Base-by-base conservation (phyloP, 2,888 invertebrate species). In the Eumerus sabulonum region DNA sequence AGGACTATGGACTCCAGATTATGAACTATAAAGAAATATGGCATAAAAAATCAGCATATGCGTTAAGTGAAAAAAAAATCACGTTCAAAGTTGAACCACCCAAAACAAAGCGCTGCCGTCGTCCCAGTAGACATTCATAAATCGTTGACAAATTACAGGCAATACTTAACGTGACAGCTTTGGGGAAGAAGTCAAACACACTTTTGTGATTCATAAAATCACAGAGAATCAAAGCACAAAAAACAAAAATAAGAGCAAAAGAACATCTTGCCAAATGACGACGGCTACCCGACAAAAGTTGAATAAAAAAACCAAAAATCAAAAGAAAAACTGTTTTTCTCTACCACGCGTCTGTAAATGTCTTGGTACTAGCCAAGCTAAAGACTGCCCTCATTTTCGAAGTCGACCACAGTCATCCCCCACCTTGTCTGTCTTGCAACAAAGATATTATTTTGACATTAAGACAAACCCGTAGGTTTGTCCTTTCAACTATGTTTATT, bases 171-270 rank as follows among this genome's bases (percentile, higher is more conserved):
- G 48, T 79, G 79, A 64, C 79, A 74, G 59, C 64, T 74, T 68
- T 64, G 68, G 63, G 68, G 70, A 56, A 79, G 66, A 79, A 79
- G 79, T 79, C 79, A 79, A 79, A 79, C 79, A 74, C 79, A 79
- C 73, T 73, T 79, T 77, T 11, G 16, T 38, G 42, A 17, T 27
- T 27, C 27, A 27, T 27, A 27, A 59, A 59, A 38, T 44, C 54
- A 54, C 44, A 59, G 38, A n/a, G n/a, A n/a, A n/a, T n/a, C n/a
- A n/a, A n/a, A n/a, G n/a, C n/a, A n/a, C n/a, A n/a, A n/a, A n/a
- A n/a, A 17, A 44, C 4, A 13, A 18, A 35, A 48, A 54, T 35
- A 27, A 54, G 27, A 63, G 40, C 40, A 35, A 63, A 60, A 67
- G 48, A 62, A 53, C 63, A 54, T 47, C 40, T 59, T 45, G 40